These are phyloP conservation scores for Leptopilina clavipes DNA, from an alignment of 1,140 invertebrate genomes.

Conservation along the genomic window DNA sequence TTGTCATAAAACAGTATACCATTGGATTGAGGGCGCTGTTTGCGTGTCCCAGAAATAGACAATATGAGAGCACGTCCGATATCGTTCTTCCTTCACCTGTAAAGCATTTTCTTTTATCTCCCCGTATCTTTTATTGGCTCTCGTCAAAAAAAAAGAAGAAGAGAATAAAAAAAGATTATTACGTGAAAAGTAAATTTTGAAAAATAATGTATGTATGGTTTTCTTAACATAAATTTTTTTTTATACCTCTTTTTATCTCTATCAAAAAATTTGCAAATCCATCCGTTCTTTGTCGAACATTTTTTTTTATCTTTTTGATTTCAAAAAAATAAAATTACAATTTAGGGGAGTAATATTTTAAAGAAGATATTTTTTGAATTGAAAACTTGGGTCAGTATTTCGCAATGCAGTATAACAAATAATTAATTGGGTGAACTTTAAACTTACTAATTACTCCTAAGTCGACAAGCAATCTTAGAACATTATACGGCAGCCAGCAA, in stretches of 20 bases:
- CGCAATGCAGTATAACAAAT: not conserved
- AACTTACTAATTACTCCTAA: slow-evolving; percentile 66
- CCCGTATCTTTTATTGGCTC: not conserved
- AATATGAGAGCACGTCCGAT: slow-evolving; percentile 68
- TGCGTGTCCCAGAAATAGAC: slow-evolving; percentile 80
- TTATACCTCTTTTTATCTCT: not conserved
- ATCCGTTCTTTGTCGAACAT: too few species aligned
- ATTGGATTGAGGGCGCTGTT: slow-evolving; percentile 92
- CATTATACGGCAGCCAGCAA: slow-evolving; percentile 88
- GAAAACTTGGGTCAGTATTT: too few species aligned
- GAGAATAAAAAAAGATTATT: not conserved
- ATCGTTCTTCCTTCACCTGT: slow-evolving; percentile 49
- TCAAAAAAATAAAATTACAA: too few species aligned
- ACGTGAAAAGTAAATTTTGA: not conserved
- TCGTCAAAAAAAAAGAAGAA: not conserved
- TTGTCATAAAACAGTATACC: slow-evolving; percentile 91
- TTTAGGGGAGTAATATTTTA: too few species aligned
- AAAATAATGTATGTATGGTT: not conserved
- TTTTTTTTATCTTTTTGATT: too few species aligned
- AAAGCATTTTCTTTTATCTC: slow-evolving; percentile 46
- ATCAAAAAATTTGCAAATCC: too few species aligned
- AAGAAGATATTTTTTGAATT: too few species aligned
- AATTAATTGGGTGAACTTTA: not conserved
- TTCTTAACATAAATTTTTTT: not conserved
- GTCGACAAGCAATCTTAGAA: slow-evolving; percentile 80